Conservation (phyloP, 2,113 vertebrate species). For the Oreocharis arfaki region DNA sequence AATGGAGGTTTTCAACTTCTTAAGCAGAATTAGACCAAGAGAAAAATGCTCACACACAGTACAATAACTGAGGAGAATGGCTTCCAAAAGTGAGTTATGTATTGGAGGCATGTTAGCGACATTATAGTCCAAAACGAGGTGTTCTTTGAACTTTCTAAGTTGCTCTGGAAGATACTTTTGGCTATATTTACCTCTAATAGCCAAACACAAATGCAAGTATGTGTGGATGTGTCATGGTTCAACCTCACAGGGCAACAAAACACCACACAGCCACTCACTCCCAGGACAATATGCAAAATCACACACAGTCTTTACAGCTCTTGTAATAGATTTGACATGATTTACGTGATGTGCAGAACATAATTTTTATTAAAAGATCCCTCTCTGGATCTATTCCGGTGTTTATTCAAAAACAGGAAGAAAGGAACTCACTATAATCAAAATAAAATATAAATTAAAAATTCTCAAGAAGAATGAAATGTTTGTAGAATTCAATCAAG, state of each 20-base stretch:
- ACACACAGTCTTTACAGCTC: neutral
- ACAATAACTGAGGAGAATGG: neutral
- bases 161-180: neutral
- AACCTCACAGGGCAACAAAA: neutral
- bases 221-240: accelerated
- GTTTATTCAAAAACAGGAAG: neutral
- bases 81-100: neutral
- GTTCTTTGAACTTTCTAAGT: neutral
- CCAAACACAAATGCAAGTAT: neutral
- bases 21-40: neutral
- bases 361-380: neutral
- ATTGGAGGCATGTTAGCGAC: neutral
- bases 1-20: neutral
- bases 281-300: neutral
- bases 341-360: neutral
- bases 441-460: neutral
- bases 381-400: neutral
- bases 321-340: neutral
- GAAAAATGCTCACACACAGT: neutral
- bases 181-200: neutral
- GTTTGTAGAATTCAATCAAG: neutral
- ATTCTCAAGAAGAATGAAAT: neutral
- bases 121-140: neutral
- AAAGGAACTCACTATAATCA: neutral
- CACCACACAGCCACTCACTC: neutral